Evolutionary conservation across 2,888 invertebrate species (phyloP).

Genomic region (Torymus texanus): DNA sequence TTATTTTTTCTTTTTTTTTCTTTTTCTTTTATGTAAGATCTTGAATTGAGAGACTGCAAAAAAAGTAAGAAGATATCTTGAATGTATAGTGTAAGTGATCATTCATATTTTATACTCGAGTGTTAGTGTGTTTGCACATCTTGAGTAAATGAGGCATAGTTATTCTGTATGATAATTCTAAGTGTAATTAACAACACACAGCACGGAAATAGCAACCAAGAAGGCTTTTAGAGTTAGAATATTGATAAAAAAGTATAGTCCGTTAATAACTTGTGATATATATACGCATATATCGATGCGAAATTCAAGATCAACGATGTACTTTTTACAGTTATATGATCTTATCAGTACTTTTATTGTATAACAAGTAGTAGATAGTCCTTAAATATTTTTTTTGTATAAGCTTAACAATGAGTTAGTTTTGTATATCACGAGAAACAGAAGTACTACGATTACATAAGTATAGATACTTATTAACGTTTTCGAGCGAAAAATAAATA

Average conservation of each 20-base stretch:
- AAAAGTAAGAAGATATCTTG: constrained; percentile 17
- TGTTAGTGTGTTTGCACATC: background rate
- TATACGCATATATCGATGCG: background rate
- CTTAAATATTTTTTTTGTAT: background rate
- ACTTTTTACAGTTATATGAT: constrained; percentile 2
- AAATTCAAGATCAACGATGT: constrained; percentile 15
- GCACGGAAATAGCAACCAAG: background rate
- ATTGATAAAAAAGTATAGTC: constrained; percentile 24
- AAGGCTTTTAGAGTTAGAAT: constrained; percentile 44
- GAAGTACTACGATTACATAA: constrained; percentile 6
- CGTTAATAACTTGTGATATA: constrained; percentile 44
- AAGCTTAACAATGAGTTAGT: constrained; percentile 5
- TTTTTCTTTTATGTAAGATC: constrained; percentile 14
- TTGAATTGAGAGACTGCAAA: constrained; percentile 45
- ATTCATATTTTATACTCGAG: constrained; percentile 25
- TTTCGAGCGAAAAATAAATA: constrained; percentile 6
- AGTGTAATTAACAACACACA: constrained; percentile 32
- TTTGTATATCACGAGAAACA: constrained; percentile 15
- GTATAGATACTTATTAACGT: constrained; percentile 16
- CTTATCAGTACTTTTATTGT: constrained; percentile 17
- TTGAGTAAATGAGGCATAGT: constrained; percentile 28
- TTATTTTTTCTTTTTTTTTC: constrained; percentile 19
- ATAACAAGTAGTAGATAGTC: background rate
- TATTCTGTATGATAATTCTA: constrained; percentile 39
- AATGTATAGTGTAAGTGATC: constrained; percentile 32